Base-by-base conservation (phyloP, 2,797 vertebrate genomes). In the Enteromius radiatus region DNA sequence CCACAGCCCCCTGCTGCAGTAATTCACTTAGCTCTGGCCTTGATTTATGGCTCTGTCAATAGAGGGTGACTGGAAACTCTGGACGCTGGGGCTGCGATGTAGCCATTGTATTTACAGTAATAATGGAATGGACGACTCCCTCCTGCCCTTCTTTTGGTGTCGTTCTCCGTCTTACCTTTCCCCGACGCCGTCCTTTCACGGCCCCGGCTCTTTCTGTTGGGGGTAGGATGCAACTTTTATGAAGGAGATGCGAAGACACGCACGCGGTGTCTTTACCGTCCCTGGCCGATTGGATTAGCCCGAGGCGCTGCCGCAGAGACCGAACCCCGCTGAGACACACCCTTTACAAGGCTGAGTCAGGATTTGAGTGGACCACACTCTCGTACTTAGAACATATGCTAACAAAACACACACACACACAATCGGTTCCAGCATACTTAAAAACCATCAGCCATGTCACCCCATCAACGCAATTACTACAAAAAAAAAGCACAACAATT, bases 41-140 rank as follows among this genome's bases (percentile, higher is more conserved):
- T 96, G 96, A 97, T 97, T 96, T 96, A 97, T 96, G 95, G 92
- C 93, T 96, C 94, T 97, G 96, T 96, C 95, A 96, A 94, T 95
- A 94, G 91, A 88, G 92, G 90, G 93, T 94, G 92, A 94, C 92
- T 92, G 88, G 93, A 93, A 94, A 92, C 90, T 88, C 89, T 89
- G 92, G 91, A 90, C 87, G 90, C 90, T 87, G 80, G 90, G 89
- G 86, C 92, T 90, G 92, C 91, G 89, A 92, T 91, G 91, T 91
- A 89, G 93, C 90, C 89, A 92, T 91, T 90, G 91, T 94, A 94
- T 95, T 96, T 94, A 94, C 95, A 94, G 95, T 91, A 95, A 94
- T 94, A 95, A 94, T 91, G 91, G 91, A 91, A 93, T 92, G 92
- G 92, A 93, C 89, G 87, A 89, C 87, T 91, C 88, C 90, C 85